Percentiles rank a stretch among this genome's conserved stretches.
Conservation (phyloP, 2,113 vertebrate genomes). For the Prietella phreatophila region DNA sequence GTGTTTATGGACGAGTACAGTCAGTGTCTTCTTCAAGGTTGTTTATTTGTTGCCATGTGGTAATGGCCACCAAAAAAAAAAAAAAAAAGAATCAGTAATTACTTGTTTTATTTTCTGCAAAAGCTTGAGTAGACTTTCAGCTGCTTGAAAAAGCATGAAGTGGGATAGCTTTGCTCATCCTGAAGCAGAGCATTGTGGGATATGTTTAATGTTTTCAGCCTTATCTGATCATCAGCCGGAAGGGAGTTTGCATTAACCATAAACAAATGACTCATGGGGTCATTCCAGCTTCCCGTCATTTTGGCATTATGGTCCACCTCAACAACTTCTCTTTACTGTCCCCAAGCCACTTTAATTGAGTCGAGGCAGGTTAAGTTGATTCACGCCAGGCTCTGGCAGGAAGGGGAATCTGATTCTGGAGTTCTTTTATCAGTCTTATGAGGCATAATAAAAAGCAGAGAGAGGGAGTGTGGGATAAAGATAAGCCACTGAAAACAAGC, state of each 20-base stretch:
- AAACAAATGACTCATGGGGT: not conserved
- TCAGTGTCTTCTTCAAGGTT: not conserved
- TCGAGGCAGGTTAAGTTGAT: not conserved
- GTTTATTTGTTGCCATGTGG: not conserved
- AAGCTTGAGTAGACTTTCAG: not conserved
- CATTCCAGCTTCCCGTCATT: not conserved
- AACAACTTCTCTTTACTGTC: not conserved
- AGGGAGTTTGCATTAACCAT: not conserved
- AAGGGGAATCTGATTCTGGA: not conserved
- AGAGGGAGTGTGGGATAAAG: not conserved
- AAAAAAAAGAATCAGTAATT: not conserved
- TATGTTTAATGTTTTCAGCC: not conserved
- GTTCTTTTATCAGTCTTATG: not conserved
- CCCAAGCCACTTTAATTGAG: not conserved
- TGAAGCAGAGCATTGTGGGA: not conserved
- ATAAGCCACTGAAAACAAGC: not conserved
- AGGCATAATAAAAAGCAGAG: not conserved
- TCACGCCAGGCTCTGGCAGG: not conserved
- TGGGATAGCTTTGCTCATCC: not conserved
- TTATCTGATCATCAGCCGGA: not conserved
- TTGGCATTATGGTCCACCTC: not conserved
- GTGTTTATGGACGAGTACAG: not conserved
- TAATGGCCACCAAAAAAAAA: not conserved
- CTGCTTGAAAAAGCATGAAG: not conserved
- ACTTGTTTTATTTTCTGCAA: not conserved